These are phyloP conservation scores for Callinectes sapidus DNA, from an alignment of 2,888 invertebrate genomes.

Conservation along the genomic window DNA sequence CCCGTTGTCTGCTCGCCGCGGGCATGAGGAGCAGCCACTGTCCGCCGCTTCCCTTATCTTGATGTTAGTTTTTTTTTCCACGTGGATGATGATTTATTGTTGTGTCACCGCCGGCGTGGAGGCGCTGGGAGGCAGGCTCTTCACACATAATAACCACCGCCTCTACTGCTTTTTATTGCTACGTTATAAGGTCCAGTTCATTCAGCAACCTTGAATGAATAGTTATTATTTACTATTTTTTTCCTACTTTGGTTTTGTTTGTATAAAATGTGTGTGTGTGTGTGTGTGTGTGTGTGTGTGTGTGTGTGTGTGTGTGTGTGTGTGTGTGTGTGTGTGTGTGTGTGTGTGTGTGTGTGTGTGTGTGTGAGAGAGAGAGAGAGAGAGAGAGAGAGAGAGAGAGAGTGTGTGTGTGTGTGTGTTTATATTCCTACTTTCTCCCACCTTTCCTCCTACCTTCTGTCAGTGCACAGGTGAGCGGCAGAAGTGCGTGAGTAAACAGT, in stretches of 20 bases:
- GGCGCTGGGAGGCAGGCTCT: neutral
- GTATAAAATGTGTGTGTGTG: neutral
- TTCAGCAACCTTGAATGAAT: neutral
- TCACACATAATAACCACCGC: neutral
- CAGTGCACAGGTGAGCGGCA: neutral
- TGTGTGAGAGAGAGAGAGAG: too few relatives aligned
- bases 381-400: too few relatives aligned
- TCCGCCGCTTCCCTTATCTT: constrained; percentile 9
- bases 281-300: constrained; percentile 10
- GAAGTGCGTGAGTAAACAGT: neutral
- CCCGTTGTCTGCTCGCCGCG: neutral
- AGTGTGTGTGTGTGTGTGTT: too few relatives aligned
- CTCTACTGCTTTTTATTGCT: neutral
- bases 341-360: too few relatives aligned
- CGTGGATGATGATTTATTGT: constrained; percentile 26
- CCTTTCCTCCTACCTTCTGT: neutral
- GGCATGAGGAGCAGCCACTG: constrained; percentile 14
- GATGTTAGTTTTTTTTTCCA: constrained; percentile 29
- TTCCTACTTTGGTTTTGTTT: neutral
- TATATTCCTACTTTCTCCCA: neutral
- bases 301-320: neutral
- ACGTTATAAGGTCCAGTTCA: neutral
- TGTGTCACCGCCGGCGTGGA: neutral
- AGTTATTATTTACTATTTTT: neutral
- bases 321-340: constrained; percentile 1